Base-by-base conservation (phyloP, 1,140 invertebrate genomes). In the Hormaphis cornu region DNA sequence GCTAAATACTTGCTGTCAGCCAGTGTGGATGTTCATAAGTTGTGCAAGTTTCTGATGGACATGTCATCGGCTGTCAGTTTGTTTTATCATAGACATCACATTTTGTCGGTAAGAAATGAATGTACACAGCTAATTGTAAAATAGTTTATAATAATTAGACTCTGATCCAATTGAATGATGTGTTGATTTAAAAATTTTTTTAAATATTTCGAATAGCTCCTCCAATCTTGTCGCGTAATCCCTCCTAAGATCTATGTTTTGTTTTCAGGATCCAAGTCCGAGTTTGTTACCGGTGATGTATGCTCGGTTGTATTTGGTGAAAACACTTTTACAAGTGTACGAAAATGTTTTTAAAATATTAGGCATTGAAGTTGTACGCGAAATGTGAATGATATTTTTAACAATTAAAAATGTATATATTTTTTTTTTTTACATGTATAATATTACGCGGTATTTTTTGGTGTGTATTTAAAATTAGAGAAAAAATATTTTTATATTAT, bases 311-410 rank as follows among this genome's bases (percentile, higher is more conserved):
- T 33, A 66, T 35, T 35, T 66, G 28, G 28, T 66, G n/a, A 66
- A 50, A 33, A 8, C 28, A 2, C 10, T 10, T 16, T 33, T 50
- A 33, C 42, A 33, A 22, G 61, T 66, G 9, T 66, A 66, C 22
- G 61, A 66, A 46, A 66, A 66, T 22, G 28, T 33, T 22, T 66
- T 66, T 8, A 14, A 50, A 20, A 22, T 66, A 35, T 24, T 66
- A n/a, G 61, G 18, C 18, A 46, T 66, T 20, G 14, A 48, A 50
- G 14, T 20, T 35, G 44, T 50, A 16, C 1, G 14, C 2, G 61
- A 66, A 48, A 66, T 77, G 74, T 73, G 20, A 40, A n/a, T 35
- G 16, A 3, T 14, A 35, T 6, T 54, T 20, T 6, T n/a, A n/a
- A n/a, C n/a, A n/a, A n/a, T n/a, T n/a, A n/a, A n/a, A n/a, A n/a